Evolutionary conservation across 2,888 invertebrate species (phyloP), one percentile per base, ranked within the genome.

Genomic region (Athalia rosae): DNA sequence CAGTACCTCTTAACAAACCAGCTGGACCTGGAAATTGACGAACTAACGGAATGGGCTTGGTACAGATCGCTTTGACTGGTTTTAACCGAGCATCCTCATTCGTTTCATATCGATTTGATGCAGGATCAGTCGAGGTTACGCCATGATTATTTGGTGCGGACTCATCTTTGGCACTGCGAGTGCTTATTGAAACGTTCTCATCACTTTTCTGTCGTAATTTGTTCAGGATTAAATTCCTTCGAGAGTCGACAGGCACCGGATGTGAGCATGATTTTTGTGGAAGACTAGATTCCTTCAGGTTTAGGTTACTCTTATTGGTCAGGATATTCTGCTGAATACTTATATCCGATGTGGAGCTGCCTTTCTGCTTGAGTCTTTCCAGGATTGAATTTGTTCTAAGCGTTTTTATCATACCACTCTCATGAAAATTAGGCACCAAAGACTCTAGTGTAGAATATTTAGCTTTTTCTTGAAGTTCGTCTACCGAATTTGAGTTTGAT

Each of bases 11-110:
- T 43, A 91, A 83, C 59, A 91, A 80, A 47, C 91, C 91, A 63
- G 91, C 91, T 59, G 91, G 91, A 2, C 91, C 91, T 5, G 91
- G 91, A 83, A 91, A 91, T 82, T 90, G 90, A 82, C 91, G 85
- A 4, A 85, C 77, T 13, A 89, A 62, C 1, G 84, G 81, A 76
- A 81, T 77, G 11, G 61, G 74, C 41, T 74, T 74, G n/a, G 81
- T 82, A 15, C 80, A 79, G 28, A 15, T 78, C 4, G 71, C 6
- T 71, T 41, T 71, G 4, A 11, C 15, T 9, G 4, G 9, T 66
- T 50, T 48, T 11, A 48, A 28, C n/a, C n/a, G 63, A n/a, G 66
- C 28, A 13, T 41, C 47, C 43, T 4, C 50, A 7, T 9, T 8
- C 13, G 47, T 13, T 28, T 59, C 41, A 61, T n/a, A 15, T 74